Evolutionary conservation across 2,113 vertebrate genomes (phyloP), one percentile per base, ranked within the genome.

Genomic region (Megalops atlanticus): DNA sequence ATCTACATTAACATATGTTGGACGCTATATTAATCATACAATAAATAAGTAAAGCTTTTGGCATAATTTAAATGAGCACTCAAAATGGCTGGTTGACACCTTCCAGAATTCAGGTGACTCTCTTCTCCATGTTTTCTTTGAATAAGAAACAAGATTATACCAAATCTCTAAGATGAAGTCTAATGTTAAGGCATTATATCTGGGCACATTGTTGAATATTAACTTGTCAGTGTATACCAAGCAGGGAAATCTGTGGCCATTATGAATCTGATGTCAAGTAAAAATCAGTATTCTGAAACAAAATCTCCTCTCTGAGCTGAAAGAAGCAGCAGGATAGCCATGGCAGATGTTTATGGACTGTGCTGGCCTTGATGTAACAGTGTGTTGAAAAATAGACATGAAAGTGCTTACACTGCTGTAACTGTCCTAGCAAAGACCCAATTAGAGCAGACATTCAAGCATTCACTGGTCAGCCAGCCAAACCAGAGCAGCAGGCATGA

Each of bases 321-420:
- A 70, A 43, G 39, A 43, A 8, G 58, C 33, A 40, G 16, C 35
- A 14, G 64, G 40, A 47, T 45, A 45, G 77, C 40, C 39, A 79
- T 40, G 43, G 40, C 31, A 70, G 52, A 64, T 78, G 49, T 24
- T 64, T 64, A 64, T 21, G 36, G 36, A 39, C 24, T 54, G n/a
- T 11, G 6, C 12, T 33, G 77, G 77, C 64, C 64, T n/a, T 79
- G 68, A 79, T 79, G 31, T 33, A 70, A 79, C 39, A 35, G n/a
- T 27, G 31, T 21, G 14, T 7, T 68, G 77, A 41, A 69, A 69
- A 43, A 78, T 39, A 69, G 38, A 78, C 36, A 40, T 78, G 76
- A 78, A 78, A 78, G 52, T 31, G 24, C 54, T 78, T 78, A 78
- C 76, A 68, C 18, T 39, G 36, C 52, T 41, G 38, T 18, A 70